Base-by-base conservation (phyloP, 2,888 invertebrate genomes). In the Conomelus anceps region DNA sequence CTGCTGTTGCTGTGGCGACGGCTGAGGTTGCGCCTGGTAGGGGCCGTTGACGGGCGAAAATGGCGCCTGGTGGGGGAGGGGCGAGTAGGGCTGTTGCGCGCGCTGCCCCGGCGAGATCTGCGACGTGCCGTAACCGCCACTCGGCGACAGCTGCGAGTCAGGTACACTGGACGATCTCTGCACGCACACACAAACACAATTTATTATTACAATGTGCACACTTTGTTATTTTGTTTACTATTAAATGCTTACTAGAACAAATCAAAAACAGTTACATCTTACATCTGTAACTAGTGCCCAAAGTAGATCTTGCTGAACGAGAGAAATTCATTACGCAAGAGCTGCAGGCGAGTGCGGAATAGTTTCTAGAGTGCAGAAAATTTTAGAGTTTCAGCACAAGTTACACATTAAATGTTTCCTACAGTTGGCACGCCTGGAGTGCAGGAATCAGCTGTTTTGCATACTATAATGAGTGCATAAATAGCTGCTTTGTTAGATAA, bases 101-200 rank as follows among this genome's bases (percentile, higher is more conserved):
- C 92, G 91, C 90, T 92, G 92, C 20, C 92, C 91, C 29, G 92
- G 92, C 24, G 93, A 92, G 90, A 92, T 92, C 91, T 92, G 92
- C 24, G 92, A 91, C 63, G 90, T 91, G 41, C 90, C 89, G 88
- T 90, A 90, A 41, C 90, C 89, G n/a, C n/a, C n/a, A 92, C 94
- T 94, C 84, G 96, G 96, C 92, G 96, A 96, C 91, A 96, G 94
- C 93, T 96, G 94, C 88, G 94, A 94, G 92, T 94, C 94, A 92
- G 94, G 93, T 91, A 94, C 93, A 92, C 93, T 94, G 11, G 92
- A 91, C 86, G 94, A 94, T 91, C 94, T 94, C 94, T 94, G 92
- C 34, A 91, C 90, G 88, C 17, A 1, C 34, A 23, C 22, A 86
- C 4, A 3, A 22, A 86, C 22, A 22, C 22, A 86, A 6, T 86